Evolutionary conservation across 2,888 invertebrate species (phyloP), one percentile per base, ranked within the genome.

Genomic region (Eristalis tenax): DNA sequence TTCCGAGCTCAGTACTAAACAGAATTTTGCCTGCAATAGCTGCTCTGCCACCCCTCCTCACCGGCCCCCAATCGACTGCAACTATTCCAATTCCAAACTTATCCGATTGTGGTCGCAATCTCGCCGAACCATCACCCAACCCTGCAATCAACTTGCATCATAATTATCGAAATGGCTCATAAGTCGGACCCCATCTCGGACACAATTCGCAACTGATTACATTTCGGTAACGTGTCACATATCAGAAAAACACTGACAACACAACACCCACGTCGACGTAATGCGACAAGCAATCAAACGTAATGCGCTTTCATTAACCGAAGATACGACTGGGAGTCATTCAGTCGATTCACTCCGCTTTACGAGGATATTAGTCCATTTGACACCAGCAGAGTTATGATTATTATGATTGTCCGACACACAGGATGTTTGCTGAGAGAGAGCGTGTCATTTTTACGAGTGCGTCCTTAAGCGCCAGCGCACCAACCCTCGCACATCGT

Each of bases 331-430:
- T 50, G 18, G 18, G 61, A 65, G 59, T 82, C 81, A 40, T 75
- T 26, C n/a, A 13, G 61, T 10, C 59, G 59, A 26, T 50, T 50
- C 70, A 86, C 65, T 82, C 22, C 18, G 28, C 43, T 82, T 56
- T 70, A 68, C 57, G 15, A 28, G 28, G 32, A 68, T 64, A 68
- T 70, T 69, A 77, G 73, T 68, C 57, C 59, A 83, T 76, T 82
- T 74, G 70, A 57, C 43, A 76, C 75, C 59, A 59, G 18, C n/a
- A 38, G 71, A 76, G 73, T 83, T 87, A 87, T 83, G 83, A 83
- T 87, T 87, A 87, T 87, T 83, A 87, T 83, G 79, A 87, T 83
- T 87, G 87, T 79, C 50, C 79, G 32, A 32, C 32, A 32, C 32
- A 32, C 10, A 8, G 32, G 8, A 10, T 32, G 32, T 32, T 32